Evolutionary conservation across 2,888 invertebrate genomes (phyloP).

Genomic region (Ophraella communa): DNA sequence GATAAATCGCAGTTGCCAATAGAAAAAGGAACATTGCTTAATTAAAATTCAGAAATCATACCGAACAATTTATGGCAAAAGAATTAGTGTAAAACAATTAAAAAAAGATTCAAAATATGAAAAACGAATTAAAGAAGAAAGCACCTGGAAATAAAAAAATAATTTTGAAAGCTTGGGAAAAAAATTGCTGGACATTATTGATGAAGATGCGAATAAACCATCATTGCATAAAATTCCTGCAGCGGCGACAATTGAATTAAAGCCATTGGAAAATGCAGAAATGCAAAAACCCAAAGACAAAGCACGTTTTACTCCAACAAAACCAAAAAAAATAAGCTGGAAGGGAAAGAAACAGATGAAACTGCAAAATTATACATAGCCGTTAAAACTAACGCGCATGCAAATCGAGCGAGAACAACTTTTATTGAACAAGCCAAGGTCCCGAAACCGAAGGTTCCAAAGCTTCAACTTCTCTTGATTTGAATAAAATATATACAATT

Average conservation of each 20-base stretch:
- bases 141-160: slow-evolving; percentile 12
- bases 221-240: slow-evolving; percentile 18
- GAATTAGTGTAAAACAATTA: not conserved
- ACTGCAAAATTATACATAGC: slow-evolving; percentile 12
- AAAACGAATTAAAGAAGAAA: slow-evolving; percentile 1
- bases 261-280: slow-evolving; percentile 24
- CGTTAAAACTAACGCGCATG: slow-evolving; percentile 9
- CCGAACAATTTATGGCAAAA: slow-evolving; percentile 4
- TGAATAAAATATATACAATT: no score
- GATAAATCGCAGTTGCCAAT: no score
- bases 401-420: not conserved
- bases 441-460: slow-evolving; percentile 1
- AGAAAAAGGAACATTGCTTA: not conserved
- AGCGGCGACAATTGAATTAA: slow-evolving; percentile 18
- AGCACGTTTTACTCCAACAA: slow-evolving; percentile 9
- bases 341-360: slow-evolving; percentile 6
- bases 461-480: not conserved
- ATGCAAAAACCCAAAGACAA: slow-evolving; percentile 20
- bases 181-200: slow-evolving; percentile 10
- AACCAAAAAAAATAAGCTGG: not conserved
- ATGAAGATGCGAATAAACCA: slow-evolving; percentile 10
- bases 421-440: slow-evolving; percentile 10
- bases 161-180: slow-evolving; percentile 10
- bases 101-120: slow-evolving; percentile 8
- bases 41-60: not conserved